Conservation (phyloP, 2,797 vertebrate genomes). For the Crenichthys baileyi region DNA sequence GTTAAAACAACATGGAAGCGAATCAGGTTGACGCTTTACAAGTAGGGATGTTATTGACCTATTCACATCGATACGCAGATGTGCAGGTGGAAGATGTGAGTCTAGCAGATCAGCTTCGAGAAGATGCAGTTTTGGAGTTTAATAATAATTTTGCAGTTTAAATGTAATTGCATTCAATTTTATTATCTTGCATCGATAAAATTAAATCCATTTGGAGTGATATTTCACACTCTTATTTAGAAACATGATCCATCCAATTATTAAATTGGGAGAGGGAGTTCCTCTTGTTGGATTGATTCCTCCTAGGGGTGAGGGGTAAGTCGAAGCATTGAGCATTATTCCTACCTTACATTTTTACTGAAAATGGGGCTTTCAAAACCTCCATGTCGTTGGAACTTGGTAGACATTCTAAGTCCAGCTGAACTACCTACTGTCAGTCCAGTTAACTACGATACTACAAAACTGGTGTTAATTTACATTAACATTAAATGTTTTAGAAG, state of each 20-base stretch:
- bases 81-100: not conserved
- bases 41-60: not conserved
- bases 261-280: not conserved
- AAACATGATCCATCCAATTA: not conserved
- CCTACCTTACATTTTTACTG: not conserved
- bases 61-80: not conserved
- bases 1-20: not conserved
- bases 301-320: not conserved
- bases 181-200: not conserved
- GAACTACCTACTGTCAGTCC: no score
- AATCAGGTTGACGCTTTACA: not conserved
- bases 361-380: no score
- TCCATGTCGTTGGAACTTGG: no score
- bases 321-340: not conserved
- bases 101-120: not conserved
- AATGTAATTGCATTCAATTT: not conserved
- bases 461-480: no score
- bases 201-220: not conserved
- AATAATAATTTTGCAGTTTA: not conserved
- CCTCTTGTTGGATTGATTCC: not conserved
- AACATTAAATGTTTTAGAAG: no score
- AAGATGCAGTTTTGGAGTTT: not conserved
- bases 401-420: no score
- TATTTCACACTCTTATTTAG: not conserved
- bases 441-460: no score